A percentile compares a stretch with the other conserved stretches of the same genome.
phyloP scores from a whole-genome alignment of 92 coral and sea anemone species.

The Zoanthus solanderi region DNA sequence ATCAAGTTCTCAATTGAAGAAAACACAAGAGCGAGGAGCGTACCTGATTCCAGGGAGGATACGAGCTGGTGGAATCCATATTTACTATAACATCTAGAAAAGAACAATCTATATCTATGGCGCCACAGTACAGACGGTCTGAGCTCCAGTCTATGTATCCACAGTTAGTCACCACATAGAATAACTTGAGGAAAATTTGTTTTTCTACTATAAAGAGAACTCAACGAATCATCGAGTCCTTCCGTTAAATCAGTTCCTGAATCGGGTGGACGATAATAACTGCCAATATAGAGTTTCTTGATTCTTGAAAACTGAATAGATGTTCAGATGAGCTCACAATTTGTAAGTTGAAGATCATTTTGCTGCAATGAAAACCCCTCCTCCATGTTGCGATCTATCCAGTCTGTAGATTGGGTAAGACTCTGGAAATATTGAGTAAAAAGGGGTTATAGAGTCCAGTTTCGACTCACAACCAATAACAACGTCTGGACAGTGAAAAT shows the following conservation, averaged over 20 bases:
- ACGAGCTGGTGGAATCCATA: slow-evolving; percentile 10
- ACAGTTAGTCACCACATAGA: too few species aligned
- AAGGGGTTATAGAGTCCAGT: background rate
- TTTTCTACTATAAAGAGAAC: slow-evolving; percentile 6
- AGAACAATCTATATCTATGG: background rate
- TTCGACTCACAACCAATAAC: slow-evolving; percentile 9
- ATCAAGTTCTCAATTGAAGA: too few species aligned
- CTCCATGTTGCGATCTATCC: slow-evolving; percentile 7
- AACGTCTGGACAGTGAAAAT: background rate
- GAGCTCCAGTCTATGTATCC: slow-evolving; percentile 47
- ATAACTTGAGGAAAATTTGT: slow-evolving; percentile 19
- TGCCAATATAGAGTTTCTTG: background rate
- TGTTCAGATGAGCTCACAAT: background rate
- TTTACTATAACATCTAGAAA: background rate
- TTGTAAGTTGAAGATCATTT: background rate
- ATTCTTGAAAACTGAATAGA: background rate
- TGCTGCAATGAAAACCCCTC: background rate
- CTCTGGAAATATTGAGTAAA: background rate
- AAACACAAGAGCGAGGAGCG: too few species aligned
- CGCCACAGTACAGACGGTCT: slow-evolving; percentile 34
- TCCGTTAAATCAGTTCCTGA: background rate
- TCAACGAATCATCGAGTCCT: too few species aligned
- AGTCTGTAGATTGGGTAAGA: background rate
- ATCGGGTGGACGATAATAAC: too few species aligned
- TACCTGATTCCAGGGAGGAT: slow-evolving; percentile 18